Base-by-base conservation (phyloP, 1,140 invertebrate genomes). In the Papilio polytes region DNA sequence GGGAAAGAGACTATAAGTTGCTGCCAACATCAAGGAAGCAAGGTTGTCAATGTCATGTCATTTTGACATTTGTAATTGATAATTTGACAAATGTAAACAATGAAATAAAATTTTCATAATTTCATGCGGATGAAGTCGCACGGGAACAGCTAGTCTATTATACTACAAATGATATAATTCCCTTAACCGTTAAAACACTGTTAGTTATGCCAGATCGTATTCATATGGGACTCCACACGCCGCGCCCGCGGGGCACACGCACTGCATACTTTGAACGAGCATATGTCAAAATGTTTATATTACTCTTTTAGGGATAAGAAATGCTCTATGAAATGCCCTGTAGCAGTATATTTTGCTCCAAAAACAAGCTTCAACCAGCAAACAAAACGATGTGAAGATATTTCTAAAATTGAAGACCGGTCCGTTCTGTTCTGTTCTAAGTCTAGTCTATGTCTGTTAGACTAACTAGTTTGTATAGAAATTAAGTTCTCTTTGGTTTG, bases 221-320 rank as follows among this genome's bases (percentile, higher is more conserved):
- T 12, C 63, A 22, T 36, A 70, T 31, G 12, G 63, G 63, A 70
- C 63, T 31, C 63, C 63, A 70, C 63, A 70, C 26, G 26, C 63
- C 13, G 63, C 26, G 12, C 13, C 63, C 63, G 22, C 63, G 8
- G 26, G 63, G 63, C 63, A 70, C 26, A 31, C 22, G 63, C 20
- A 10, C 26, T 31, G 9, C 59, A 63, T 9, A 63, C 56, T 20
- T 63, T 26, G 63, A 12, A 18, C 15, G 15, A 31, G 15, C 63
- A 70, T 12, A 31, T 70, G 63, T 70, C 63, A 70, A 70, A 70
- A 70, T 70, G 26, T 70, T 70, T 22, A 63, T 8, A 59, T 13
- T 26, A 8, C 63, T 70, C 26, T 70, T 70, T 31, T 36, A 70
- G 26, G 2, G 63, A 70, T 70, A 63, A 26, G n/a, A 70, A 31